Evolutionary conservation across 1,140 invertebrate species (phyloP).

Genomic region (Drosophila nannoptera): DNA sequence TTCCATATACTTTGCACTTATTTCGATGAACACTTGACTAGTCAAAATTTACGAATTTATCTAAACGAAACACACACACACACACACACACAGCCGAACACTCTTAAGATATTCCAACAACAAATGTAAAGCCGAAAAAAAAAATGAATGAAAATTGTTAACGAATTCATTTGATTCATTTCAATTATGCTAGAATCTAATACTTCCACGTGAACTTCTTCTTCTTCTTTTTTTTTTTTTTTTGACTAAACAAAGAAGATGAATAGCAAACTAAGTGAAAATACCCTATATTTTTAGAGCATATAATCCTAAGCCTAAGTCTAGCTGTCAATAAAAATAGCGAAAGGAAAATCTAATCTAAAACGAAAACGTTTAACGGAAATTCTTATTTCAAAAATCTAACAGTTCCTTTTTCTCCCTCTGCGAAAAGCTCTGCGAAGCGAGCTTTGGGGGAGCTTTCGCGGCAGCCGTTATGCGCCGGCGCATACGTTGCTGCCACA

Average conservation of each 20-base stretch:
- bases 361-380: slow-evolving; percentile 11
- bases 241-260: slow-evolving; percentile 9
- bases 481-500: slow-evolving; percentile 22
- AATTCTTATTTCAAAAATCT: slow-evolving; percentile 12
- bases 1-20: slow-evolving; percentile 64
- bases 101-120: slow-evolving; percentile 29
- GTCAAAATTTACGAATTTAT: slow-evolving; percentile 69
- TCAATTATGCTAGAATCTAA: slow-evolving; percentile 3
- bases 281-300: slow-evolving; percentile 65
- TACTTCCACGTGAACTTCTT: slow-evolving; percentile 7
- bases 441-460: slow-evolving; percentile 1
- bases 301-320: slow-evolving; percentile 58
- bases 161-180: slow-evolving; percentile 16
- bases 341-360: slow-evolving; percentile 36
- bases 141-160: slow-evolving; percentile 28
- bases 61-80: slow-evolving; percentile 5
- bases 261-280: slow-evolving; percentile 46
- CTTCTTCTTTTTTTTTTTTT: slow-evolving; percentile 63
- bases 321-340: slow-evolving; percentile 71
- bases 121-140: slow-evolving; percentile 43
- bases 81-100: not conserved
- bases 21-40: slow-evolving; percentile 50
- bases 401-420: slow-evolving; percentile 23
- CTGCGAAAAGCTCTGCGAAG: too few relatives aligned
- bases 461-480: slow-evolving; percentile 15